These are phyloP conservation scores for Thrips palmi DNA, from an alignment of 1,140 invertebrate species.

Conservation along the genomic window DNA sequence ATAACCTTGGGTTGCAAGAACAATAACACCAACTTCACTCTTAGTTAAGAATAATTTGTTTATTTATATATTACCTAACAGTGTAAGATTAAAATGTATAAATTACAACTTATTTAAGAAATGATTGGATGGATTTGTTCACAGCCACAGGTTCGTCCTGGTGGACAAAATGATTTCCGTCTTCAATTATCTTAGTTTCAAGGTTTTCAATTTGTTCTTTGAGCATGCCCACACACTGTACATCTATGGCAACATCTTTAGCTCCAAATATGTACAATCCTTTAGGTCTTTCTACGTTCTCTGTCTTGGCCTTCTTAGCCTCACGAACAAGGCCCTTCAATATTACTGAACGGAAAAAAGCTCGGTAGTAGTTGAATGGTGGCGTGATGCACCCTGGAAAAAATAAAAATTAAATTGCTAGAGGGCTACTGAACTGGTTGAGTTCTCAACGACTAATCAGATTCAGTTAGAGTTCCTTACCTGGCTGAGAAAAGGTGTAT, in stretches of 20 bases:
- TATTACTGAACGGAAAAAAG: conserved; percentile 16
- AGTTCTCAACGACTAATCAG: conserved; percentile 5
- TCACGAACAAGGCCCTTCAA: too few species aligned
- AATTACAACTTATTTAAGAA: too few species aligned
- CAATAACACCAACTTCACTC: too few species aligned
- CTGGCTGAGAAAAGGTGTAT: conserved; percentile 37
- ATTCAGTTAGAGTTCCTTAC: conserved; percentile 21
- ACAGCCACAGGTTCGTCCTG: conserved; percentile 38
- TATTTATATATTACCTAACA: too few species aligned
- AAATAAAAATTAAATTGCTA: too few species aligned
- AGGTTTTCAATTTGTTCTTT: conserved; percentile 26
- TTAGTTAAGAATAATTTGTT: too few species aligned
- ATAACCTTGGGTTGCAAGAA: too few species aligned
- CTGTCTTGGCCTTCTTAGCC: conserved; percentile 17
- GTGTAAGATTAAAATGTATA: too few species aligned
- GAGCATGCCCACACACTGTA: conserved; percentile 23
- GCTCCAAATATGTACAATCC: conserved; percentile 34
- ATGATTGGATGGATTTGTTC: conserved; percentile 36
- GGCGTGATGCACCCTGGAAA: conserved; percentile 31
- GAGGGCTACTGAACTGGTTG: background rate
- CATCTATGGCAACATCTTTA: conserved; percentile 30
- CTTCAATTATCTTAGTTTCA: conserved; percentile 28
- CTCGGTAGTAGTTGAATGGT: conserved; percentile 42
- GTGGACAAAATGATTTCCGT: conserved; percentile 39
- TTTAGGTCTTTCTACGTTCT: conserved; percentile 15